Evolutionary conservation across 2,113 vertebrate genomes (phyloP).

Genomic region (Phalacrocorax carbo): DNA sequence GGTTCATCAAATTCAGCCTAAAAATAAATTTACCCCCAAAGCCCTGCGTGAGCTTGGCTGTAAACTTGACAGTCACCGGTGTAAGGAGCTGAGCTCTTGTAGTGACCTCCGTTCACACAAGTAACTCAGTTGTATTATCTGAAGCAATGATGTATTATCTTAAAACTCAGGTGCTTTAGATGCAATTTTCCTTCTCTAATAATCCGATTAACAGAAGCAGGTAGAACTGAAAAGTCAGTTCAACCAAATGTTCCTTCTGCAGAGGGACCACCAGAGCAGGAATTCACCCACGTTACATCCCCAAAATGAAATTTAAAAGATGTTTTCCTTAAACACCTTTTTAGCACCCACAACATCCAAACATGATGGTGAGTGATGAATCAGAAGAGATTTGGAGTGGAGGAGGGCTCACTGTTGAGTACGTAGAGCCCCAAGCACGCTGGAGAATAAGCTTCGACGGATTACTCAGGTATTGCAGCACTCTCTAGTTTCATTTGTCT

Average conservation of each 20-base stretch:
- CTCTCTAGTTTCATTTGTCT: not conserved
- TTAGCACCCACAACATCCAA: constrained; percentile 67
- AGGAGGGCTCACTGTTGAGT: constrained; percentile 55
- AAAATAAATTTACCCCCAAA: not conserved
- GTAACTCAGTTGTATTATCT: not conserved
- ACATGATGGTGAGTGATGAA: constrained; percentile 60
- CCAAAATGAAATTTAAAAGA: not conserved
- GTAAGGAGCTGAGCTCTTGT: not conserved
- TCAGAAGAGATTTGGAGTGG: constrained; percentile 52
- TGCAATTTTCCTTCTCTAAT: not conserved
- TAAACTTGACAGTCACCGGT: not conserved
- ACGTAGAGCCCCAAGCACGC: not conserved
- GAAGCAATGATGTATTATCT: not conserved
- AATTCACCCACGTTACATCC: accelerated
- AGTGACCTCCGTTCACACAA: not conserved
- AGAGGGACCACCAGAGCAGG: not conserved
- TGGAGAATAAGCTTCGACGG: constrained; percentile 60
- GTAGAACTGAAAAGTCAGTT: not conserved
- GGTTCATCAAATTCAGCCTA: not conserved
- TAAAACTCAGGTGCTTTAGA: not conserved
- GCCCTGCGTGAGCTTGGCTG: not conserved
- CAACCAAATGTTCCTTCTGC: not conserved
- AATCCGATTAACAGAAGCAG: not conserved
- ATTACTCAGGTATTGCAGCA: constrained; percentile 46
- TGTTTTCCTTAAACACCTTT: not conserved